Evolutionary conservation across 2,888 invertebrate genomes (phyloP).

Genomic region (Parnassius orleans): DNA sequence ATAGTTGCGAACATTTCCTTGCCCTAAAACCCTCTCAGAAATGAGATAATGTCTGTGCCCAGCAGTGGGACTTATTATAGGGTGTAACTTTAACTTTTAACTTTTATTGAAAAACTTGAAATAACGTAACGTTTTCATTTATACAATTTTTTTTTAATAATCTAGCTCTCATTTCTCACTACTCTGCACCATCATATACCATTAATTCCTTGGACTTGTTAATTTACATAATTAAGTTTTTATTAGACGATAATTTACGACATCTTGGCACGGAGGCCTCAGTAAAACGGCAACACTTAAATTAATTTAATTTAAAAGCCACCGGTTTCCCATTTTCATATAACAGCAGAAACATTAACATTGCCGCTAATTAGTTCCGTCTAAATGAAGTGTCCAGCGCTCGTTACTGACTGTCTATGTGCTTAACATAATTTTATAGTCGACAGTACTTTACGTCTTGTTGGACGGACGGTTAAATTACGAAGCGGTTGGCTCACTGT

Average conservation of each 20-base stretch:
- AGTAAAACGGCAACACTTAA: conserved; percentile 9
- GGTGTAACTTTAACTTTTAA: too few relatives aligned
- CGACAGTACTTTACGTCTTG: neutral
- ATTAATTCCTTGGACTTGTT: conserved; percentile 21
- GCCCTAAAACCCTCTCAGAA: too few relatives aligned
- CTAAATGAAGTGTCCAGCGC: conserved; percentile 8
- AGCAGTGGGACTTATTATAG: too few relatives aligned
- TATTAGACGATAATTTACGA: conserved; percentile 28
- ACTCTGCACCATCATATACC: conserved; percentile 12
- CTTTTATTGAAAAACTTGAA: too few relatives aligned
- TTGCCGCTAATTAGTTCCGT: conserved; percentile 15
- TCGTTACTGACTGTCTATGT: conserved; percentile 12
- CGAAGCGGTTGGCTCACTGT: neutral
- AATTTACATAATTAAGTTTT: conserved; percentile 32
- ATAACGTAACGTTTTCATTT: too few relatives aligned
- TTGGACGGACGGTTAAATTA: conserved; percentile 7
- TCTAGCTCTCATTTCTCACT: conserved; percentile 6
- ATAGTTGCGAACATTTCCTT: too few relatives aligned
- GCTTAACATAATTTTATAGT: conserved; percentile 13
- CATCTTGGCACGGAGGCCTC: conserved; percentile 22
- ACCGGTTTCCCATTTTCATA: conserved; percentile 16
- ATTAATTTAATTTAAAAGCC: conserved; percentile 25
- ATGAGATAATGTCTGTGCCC: too few relatives aligned
- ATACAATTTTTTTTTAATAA: neutral
- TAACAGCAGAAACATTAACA: conserved; percentile 14